phyloP scores from a whole-genome alignment of 2,888 invertebrate genomes.

The Platypus cylindrus region DNA sequence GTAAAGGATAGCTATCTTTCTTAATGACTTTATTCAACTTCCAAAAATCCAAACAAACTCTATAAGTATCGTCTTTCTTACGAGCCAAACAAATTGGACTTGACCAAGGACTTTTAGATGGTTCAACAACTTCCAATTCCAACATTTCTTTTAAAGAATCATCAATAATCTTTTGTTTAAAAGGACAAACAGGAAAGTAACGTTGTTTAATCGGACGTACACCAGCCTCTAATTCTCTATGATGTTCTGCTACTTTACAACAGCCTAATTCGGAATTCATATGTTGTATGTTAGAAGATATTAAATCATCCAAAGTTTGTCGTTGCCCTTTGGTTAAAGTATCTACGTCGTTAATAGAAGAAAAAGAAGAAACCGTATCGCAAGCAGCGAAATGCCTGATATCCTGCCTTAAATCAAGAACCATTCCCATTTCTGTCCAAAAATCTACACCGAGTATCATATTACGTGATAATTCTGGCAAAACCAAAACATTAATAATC shows the following conservation, averaged over 20 bases:
- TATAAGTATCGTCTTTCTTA: slow-evolving; percentile 18
- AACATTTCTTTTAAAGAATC: too few relatives aligned
- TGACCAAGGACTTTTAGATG: slow-evolving; percentile 23
- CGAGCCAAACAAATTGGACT: slow-evolving; percentile 21
- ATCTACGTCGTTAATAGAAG: neutral
- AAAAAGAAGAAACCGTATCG: too few relatives aligned
- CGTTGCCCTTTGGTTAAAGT: slow-evolving; percentile 2
- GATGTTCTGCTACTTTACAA: slow-evolving; percentile 8
- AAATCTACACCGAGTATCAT: too few relatives aligned
- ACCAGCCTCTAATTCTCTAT: slow-evolving; percentile 6
- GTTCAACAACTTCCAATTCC: too few relatives aligned
- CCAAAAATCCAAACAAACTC: slow-evolving; percentile 25
- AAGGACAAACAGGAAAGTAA: too few relatives aligned
- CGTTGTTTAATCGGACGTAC: too few relatives aligned
- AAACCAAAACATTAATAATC: slow-evolving; percentile 2
- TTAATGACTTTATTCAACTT: too few relatives aligned
- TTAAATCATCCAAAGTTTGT: slow-evolving; percentile 1
- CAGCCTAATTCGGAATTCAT: slow-evolving; percentile 7
- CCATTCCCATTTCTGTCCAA: slow-evolving; percentile 1
- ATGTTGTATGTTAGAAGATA: slow-evolving; percentile 1
- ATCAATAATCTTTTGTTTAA: too few relatives aligned
- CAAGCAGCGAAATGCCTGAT: slow-evolving; percentile 9
- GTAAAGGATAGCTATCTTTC: slow-evolving; percentile 27
- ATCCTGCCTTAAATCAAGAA: slow-evolving; percentile 2
- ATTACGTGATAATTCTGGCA: neutral